Base-by-base conservation (phyloP, 2,888 invertebrate species). In the Drosophila merina region DNA sequence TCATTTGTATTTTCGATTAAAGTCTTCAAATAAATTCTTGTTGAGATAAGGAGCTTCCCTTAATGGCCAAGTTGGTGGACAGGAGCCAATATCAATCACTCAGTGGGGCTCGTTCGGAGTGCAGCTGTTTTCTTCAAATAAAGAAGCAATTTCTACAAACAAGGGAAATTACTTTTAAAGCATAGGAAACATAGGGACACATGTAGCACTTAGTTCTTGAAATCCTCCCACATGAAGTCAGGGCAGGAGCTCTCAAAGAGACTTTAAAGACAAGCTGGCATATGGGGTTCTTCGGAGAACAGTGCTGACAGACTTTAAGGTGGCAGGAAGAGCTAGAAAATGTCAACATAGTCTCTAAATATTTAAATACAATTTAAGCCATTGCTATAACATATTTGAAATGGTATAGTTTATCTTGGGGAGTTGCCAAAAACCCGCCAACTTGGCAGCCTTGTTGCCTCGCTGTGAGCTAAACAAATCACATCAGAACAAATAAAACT, bases 401-500 rank as follows among this genome's bases (percentile, higher is more conserved):
- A 14, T 40, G 7, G 2, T 2, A 38, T 12, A 38, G n/a, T 40
- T 40, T 7, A 12, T 2, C 3, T 10, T 4, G 10, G 4, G 5
- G 5, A 40, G 14, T 40, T 5, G 6, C 7, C 7, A 40, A 20
- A 44, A 20, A 25, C 10, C 44, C 25, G 44, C 44, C 44, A 44
- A 44, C 5, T 44, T 25, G 44, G 10, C 44, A 25, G 25, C 9
- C 51, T 54, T 8, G 31, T 12, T 25, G 28, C n/a, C 36, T 33
- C 4, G 7, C 10, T 20, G 14, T 14, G 20, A 36, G 74, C 84
- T 76, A 86, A 88, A 86, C 84, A 84, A 84, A 84, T 84, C 88
- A 84, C 84, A 84, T 78, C 86, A 82, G 76, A 63, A 67, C 80
- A 79, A 87, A 86, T 77, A 86, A 72, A 84, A 77, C 76, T 70